Percentiles rank a stretch among this genome's conserved stretches.
These are phyloP conservation scores for Melanostoma scalare DNA, from an alignment of 2,888 invertebrate species.

Conservation along the genomic window DNA sequence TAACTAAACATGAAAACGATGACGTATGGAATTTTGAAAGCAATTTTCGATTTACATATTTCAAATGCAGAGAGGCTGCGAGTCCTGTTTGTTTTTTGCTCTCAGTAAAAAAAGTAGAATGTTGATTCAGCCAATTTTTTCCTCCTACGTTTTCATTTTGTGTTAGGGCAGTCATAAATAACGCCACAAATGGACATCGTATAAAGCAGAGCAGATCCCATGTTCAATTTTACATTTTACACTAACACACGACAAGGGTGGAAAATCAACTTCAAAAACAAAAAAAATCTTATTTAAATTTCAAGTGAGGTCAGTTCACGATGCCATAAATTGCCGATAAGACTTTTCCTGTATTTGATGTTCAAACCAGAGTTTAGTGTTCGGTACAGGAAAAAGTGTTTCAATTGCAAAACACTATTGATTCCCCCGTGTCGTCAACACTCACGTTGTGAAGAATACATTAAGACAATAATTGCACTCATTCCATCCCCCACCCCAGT, in stretches of 20 bases:
- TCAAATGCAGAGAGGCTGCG: conserved; percentile 3
- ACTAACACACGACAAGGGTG: conserved; percentile 14
- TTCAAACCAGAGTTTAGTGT: conserved; percentile 23
- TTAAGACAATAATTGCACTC: conserved; percentile 50
- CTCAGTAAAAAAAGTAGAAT: conserved; percentile 14
- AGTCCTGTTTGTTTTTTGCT: conserved; percentile 15
- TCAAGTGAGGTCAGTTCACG: conserved; percentile 66
- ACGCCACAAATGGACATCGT: conserved; percentile 37
- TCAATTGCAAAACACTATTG: conserved; percentile 28
- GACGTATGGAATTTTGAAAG: conserved; percentile 43
- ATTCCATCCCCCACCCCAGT: not conserved
- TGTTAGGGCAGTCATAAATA: conserved; percentile 56
- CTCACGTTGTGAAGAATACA: conserved; percentile 2
- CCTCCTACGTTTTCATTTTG: conserved; percentile 18
- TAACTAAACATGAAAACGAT: conserved; percentile 20
- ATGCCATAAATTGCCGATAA: conserved; percentile 52
- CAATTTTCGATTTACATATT: conserved; percentile 33
- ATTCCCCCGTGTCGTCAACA: conserved; percentile 32
- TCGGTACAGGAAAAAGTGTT: conserved; percentile 1
- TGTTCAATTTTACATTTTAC: conserved; percentile 1
- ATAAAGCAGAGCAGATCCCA: conserved; percentile 6
- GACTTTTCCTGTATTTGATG: conserved; percentile 52
- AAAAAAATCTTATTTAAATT: conserved; percentile 20
- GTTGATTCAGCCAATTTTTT: conserved; percentile 32
- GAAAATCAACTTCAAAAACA: not conserved